Percentiles rank a stretch among this genome's conserved stretches.
Conservation (phyloP, 1,140 invertebrate species). For the Drosophila lacteicornis region DNA sequence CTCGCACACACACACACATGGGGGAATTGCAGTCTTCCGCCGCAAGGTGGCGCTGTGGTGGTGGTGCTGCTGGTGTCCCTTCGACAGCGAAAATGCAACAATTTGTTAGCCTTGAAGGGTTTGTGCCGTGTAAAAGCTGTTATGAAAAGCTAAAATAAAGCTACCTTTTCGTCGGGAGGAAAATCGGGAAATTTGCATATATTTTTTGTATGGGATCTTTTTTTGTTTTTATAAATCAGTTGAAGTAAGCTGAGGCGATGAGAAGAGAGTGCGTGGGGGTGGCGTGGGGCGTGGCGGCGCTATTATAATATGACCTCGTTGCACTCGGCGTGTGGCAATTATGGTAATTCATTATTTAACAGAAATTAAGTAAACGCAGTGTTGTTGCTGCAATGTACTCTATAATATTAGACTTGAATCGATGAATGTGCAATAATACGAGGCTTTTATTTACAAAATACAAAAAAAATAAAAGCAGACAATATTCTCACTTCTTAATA, state of each 20-base stretch:
- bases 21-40: not conserved
- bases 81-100: constrained; percentile 18
- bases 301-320: not conserved
- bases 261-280: not conserved
- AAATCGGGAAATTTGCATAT: not conserved
- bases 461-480: too few relatives aligned
- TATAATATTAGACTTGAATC: not conserved
- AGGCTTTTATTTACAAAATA: too few relatives aligned
- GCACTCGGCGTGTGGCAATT: constrained; percentile 19
- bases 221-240: not conserved
- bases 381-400: not conserved
- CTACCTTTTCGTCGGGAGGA: not conserved
- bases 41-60: constrained; percentile 6
- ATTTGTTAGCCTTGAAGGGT: constrained; percentile 14
- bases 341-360: not conserved
- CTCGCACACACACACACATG: not conserved
- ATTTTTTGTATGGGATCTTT: not conserved
- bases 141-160: not conserved
- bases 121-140: not conserved
- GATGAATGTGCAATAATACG: not conserved
- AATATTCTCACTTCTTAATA: too few relatives aligned
- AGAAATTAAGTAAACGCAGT: constrained; percentile 30
- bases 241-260: not conserved
- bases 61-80: not conserved
- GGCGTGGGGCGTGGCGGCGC: not conserved